phyloP scores from a whole-genome alignment of 53 echinoderm and acorn worm species.

The Pentamera pediparva region DNA sequence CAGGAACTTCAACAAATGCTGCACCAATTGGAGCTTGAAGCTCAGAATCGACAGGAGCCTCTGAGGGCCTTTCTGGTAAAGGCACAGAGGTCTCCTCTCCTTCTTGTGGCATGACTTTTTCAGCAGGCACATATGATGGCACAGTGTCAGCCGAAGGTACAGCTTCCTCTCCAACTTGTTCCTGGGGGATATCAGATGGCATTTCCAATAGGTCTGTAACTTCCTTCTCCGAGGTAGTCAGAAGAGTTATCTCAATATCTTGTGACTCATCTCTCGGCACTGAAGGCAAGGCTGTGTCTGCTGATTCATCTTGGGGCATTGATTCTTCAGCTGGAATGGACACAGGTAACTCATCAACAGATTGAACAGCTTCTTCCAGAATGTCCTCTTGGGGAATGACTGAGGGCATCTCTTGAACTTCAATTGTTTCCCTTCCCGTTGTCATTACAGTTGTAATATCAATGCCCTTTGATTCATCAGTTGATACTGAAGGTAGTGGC shows the following conservation, averaged over 20 bases:
- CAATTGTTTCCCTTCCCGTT: neutral
- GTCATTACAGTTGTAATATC: neutral
- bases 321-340: neutral
- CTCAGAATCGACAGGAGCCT: neutral
- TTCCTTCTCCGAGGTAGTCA: conserved; percentile 9
- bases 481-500: neutral
- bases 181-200: neutral
- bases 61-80: neutral
- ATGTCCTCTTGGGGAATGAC: neutral
- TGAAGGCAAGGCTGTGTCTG: neutral
- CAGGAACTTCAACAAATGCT: conserved; percentile 19
- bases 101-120: neutral
- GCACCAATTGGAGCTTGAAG: neutral
- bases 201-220: neutral
- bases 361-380: neutral
- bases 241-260: neutral
- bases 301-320: neutral
- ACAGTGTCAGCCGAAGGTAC: neutral
- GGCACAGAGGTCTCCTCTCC: neutral
- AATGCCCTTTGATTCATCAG: neutral
- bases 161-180: neutral
- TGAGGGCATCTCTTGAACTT: neutral
- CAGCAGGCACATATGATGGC: neutral
- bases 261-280: neutral
- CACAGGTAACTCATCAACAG: neutral